Evolutionary conservation across 2,113 vertebrate genomes (phyloP).

Genomic region (Heterotilapia buettikoferi): DNA sequence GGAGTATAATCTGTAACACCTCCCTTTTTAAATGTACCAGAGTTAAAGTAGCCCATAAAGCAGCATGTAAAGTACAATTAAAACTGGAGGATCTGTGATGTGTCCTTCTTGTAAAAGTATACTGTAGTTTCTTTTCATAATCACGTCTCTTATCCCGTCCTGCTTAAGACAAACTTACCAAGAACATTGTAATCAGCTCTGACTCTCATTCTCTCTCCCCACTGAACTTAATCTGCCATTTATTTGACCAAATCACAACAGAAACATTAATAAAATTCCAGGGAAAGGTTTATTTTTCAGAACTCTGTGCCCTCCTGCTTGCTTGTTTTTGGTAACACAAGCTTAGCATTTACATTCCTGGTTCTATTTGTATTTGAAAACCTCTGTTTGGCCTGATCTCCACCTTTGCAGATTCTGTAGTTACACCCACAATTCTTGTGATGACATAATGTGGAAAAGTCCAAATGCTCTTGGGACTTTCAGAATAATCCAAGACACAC

Average conservation of each 20-base stretch:
- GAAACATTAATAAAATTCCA: slow-evolving; percentile 27
- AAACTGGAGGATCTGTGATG: background rate
- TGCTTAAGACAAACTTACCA: background rate
- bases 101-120: background rate
- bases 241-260: slow-evolving; percentile 28
- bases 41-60: background rate
- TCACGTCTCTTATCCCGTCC: background rate
- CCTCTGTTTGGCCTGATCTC: background rate
- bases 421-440: background rate
- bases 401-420: background rate
- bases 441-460: slow-evolving; percentile 33
- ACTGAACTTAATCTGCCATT: background rate
- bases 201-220: background rate
- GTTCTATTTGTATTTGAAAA: background rate
- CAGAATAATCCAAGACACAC: background rate
- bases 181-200: background rate
- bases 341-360: slow-evolving; percentile 40
- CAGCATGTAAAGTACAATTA: background rate
- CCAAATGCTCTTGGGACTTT: background rate
- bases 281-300: slow-evolving; percentile 25
- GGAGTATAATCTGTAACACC: background rate
- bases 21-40: background rate
- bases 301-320: background rate
- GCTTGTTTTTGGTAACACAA: slow-evolving; percentile 49
- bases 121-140: background rate